Conservation (phyloP, 1,140 invertebrate species). For the Archivesica marissinica region DNA sequence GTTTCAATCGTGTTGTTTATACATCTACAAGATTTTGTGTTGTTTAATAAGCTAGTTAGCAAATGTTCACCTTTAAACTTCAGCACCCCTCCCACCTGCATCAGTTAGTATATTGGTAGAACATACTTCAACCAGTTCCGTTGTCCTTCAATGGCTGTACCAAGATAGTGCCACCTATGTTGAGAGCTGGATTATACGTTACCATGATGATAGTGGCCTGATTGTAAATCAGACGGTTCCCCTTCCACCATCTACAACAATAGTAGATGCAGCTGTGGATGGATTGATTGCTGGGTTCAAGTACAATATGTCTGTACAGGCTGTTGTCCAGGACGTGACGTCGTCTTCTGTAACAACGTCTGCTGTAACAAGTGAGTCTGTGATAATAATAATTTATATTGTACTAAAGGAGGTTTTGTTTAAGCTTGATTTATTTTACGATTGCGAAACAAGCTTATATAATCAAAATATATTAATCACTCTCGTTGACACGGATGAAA, state of each 20-base stretch:
- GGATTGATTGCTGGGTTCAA: slow-evolving; percentile 45
- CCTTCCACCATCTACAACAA: not conserved
- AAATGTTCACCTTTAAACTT: too few relatives aligned
- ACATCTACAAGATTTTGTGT: too few relatives aligned
- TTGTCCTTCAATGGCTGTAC: slow-evolving; percentile 50
- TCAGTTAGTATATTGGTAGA: not conserved
- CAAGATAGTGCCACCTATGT: slow-evolving; percentile 46
- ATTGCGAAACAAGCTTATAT: too few relatives aligned
- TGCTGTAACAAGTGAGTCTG: slow-evolving; percentile 46
- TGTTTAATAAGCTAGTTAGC: too few relatives aligned
- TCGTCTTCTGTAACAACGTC: not conserved
- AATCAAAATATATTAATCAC: too few relatives aligned
- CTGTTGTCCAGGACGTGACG: not conserved
- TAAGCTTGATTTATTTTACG: too few relatives aligned
- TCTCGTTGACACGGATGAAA: too few relatives aligned
- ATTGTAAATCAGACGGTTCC: not conserved
- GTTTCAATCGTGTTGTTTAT: too few relatives aligned
- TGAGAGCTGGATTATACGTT: slow-evolving; percentile 51
- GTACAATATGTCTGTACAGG: slow-evolving; percentile 49
- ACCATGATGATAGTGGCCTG: slow-evolving; percentile 22
- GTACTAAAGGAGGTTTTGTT: too few relatives aligned
- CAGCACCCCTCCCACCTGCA: slow-evolving; percentile 47
- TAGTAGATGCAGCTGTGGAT: slow-evolving; percentile 13
- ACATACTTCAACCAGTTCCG: slow-evolving; percentile 5
- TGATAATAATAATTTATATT: too few relatives aligned